Conservation (phyloP, 2,888 invertebrate species). For the Phaonia tiefii region DNA sequence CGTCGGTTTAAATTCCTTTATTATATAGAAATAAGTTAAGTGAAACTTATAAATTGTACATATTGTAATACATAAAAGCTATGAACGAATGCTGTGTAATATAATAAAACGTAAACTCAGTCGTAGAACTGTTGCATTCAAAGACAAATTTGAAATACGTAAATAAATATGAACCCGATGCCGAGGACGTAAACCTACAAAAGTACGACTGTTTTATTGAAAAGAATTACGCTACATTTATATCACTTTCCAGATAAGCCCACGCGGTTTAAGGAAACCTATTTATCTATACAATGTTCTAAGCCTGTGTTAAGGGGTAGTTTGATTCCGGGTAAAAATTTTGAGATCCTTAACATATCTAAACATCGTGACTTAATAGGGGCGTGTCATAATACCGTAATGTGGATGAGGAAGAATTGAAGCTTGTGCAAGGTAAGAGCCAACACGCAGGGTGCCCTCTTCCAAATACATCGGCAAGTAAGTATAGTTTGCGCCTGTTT, state of each 20-base stretch:
- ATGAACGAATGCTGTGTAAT: neutral
- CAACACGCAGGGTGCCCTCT: conserved; percentile 87
- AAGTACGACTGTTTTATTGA: neutral
- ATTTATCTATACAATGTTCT: neutral
- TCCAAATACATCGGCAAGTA: conserved; percentile 90
- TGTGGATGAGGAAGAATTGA: conserved; percentile 76
- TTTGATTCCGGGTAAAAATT: neutral
- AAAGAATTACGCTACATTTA: conserved; percentile 1
- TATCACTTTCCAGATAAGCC: conserved; percentile 8
- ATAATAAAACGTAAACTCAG: neutral
- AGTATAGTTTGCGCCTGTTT: conserved; percentile 84
- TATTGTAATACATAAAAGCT: neutral
- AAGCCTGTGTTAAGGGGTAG: neutral
- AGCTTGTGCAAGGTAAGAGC: conserved; percentile 86
- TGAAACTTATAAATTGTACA: conserved; percentile 6
- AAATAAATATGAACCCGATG: neutral
- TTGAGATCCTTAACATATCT: conserved; percentile 50
- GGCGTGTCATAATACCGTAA: conserved; percentile 79
- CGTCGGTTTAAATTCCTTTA: neutral
- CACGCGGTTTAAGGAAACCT: neutral
- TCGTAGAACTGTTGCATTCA: neutral
- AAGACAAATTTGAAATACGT: neutral
- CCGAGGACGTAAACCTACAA: neutral
- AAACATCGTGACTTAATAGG: conserved; percentile 79
- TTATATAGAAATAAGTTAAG: conserved; percentile 1